Evolutionary conservation across 2,888 invertebrate species (phyloP), one percentile per base, ranked within the genome.

Genomic region (Drosophila atroscutellata): DNA sequence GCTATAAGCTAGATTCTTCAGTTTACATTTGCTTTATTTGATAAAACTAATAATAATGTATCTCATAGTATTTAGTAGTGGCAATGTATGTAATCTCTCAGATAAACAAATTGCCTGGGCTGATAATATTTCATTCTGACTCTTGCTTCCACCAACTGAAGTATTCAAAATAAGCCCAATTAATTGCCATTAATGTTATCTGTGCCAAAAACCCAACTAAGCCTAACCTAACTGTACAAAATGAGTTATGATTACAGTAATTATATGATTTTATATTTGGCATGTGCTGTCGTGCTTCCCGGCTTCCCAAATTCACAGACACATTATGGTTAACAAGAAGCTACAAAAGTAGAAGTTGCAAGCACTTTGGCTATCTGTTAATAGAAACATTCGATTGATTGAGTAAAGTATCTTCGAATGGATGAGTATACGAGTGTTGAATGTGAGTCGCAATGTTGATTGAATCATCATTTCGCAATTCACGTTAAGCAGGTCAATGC

Each of bases 181-280:
- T 36, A 36, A 54, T 54, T 54, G 34, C 9, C 18, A 9, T 8
- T 52, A 20, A 51, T 30, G 15, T 34, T 52, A 18, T 24, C 34
- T 20, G n/a, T 26, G 36, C 55, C 26, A 36, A 55, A 32, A 51
- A n/a, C n/a, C n/a, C 37, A 37, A 26, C 55, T 37, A n/a, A 37
- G 55, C 37, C 55, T n/a, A 26, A 28, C 36, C 26, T 37, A 55
- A 55, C 55, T 55, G 55, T 13, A 15, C 13, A 26, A n/a, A 26
- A 37, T 37, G 37, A 55, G 36, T 55, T 28, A 55, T 55, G 37
- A 55, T 55, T 26, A 37, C 26, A 15, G 26, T 26, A 37, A 55
- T 37, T 37, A 37, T 37, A 15, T 18, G 18, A 15, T 26, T 26
- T 26, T 5, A 18, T 49, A 49, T 26, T 45, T 45, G 45, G 18